Conservation (phyloP, 2,888 invertebrate species). For the Synergus umbraculus region DNA sequence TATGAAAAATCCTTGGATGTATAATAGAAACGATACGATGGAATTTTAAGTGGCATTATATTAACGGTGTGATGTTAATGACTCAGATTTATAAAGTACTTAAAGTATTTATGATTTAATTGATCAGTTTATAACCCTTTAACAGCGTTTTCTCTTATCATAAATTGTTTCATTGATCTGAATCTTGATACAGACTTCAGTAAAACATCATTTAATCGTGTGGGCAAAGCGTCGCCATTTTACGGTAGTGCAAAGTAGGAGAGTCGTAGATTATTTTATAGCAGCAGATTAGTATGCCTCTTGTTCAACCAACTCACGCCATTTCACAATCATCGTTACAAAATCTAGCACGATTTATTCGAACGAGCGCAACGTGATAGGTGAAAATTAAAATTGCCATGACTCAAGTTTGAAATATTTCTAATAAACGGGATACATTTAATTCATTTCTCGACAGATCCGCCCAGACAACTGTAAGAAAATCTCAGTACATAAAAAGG, state of each 20-base stretch:
- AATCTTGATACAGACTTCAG: conserved; percentile 14
- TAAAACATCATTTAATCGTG: conserved; percentile 48
- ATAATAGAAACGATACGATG: neutral
- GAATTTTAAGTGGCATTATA: neutral
- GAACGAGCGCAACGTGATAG: conserved; percentile 46
- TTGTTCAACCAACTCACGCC: conserved; percentile 47
- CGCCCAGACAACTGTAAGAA: neutral
- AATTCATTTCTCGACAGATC: neutral
- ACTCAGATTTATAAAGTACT: conserved; percentile 20
- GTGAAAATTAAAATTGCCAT: conserved; percentile 29
- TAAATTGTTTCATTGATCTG: conserved; percentile 23
- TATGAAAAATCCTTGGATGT: too few relatives aligned
- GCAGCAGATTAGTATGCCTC: conserved; percentile 45
- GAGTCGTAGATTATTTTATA: conserved; percentile 51
- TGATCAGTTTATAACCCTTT: conserved; percentile 10
- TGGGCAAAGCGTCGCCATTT: conserved; percentile 46
- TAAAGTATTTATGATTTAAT: conserved; percentile 16
- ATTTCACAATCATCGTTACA: conserved; percentile 57
- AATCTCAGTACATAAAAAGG: neutral
- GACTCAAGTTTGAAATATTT: conserved; percentile 13
- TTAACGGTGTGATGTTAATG: neutral
- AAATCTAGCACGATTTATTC: conserved; percentile 53
- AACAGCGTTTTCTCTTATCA: neutral
- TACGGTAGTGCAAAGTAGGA: conserved; percentile 44
- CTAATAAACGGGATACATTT: conserved; percentile 19